Evolutionary conservation across 2,113 vertebrate genomes (phyloP).

Genomic region (Herpetotheres cachinnans): DNA sequence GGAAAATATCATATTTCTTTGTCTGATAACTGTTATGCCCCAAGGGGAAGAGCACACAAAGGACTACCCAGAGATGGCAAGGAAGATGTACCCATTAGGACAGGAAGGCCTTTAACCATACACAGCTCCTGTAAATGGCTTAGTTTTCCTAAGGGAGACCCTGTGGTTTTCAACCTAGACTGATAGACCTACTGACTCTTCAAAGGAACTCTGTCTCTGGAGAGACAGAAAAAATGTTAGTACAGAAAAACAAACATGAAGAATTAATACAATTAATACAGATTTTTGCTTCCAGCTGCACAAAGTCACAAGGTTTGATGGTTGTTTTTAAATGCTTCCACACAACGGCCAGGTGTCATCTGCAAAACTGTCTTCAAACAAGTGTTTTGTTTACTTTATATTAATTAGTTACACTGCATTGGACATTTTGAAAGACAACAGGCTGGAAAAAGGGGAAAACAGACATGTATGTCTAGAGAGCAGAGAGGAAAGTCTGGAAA

Average conservation of each 20-base stretch:
- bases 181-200: neutral
- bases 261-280: neutral
- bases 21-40: neutral
- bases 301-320: neutral
- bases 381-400: neutral
- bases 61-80: neutral
- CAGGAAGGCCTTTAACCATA: neutral
- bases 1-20: neutral
- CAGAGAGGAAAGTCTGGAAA: slow-evolving; percentile 66
- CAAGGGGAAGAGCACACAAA: neutral
- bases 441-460: neutral
- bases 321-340: neutral
- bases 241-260: neutral
- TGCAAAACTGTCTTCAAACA: neutral
- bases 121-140: neutral
- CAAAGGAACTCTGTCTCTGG: neutral
- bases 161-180: neutral
- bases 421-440: slow-evolving; percentile 30
- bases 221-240: neutral
- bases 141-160: neutral
- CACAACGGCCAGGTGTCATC: neutral
- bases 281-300: neutral
- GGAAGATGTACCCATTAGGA: neutral
- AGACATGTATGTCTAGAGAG: neutral
- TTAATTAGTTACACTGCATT: slow-evolving; percentile 39